Evolutionary conservation across 2,888 invertebrate species (phyloP).

Genomic region (Lycia hirtaria): DNA sequence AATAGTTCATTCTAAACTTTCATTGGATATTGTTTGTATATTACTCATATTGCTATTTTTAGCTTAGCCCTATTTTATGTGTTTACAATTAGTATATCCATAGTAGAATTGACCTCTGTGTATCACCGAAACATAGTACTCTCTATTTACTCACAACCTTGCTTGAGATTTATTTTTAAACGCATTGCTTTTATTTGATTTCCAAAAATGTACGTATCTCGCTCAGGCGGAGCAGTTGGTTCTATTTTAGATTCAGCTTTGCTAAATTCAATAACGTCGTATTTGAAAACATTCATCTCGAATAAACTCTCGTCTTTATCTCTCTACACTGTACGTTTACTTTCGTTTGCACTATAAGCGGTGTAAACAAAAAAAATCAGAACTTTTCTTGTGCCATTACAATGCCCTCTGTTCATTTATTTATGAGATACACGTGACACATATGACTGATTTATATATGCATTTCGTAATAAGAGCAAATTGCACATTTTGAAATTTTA

Average conservation of each 20-base stretch:
- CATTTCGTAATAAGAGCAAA: constrained; percentile 39
- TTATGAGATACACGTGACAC: constrained; percentile 48
- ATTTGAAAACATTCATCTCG: constrained; percentile 54
- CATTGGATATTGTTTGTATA: neutral
- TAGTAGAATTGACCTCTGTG: constrained; percentile 59
- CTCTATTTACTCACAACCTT: constrained; percentile 72
- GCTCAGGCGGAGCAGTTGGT: constrained; percentile 66
- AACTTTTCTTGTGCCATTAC: constrained; percentile 47
- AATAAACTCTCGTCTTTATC: constrained; percentile 64
- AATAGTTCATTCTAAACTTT: neutral
- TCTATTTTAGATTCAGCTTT: constrained; percentile 73
- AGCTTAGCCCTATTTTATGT: neutral
- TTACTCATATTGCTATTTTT: neutral
- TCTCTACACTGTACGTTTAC: constrained; percentile 41
- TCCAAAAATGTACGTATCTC: constrained; percentile 83
- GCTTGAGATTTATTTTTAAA: constrained; percentile 71
- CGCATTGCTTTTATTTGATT: constrained; percentile 76
- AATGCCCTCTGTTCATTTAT: constrained; percentile 45
- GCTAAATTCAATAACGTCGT: constrained; percentile 68
- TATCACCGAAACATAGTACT: constrained; percentile 47
- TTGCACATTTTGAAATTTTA: constrained; percentile 17
- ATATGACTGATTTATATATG: constrained; percentile 45
- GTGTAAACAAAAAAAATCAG: constrained; percentile 47
- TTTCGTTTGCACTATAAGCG: constrained; percentile 46
- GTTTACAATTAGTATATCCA: constrained; percentile 3